Evolutionary conservation across 1,140 invertebrate genomes (phyloP), one percentile per base, ranked within the genome.

Genomic region (Drosophila carrolli): DNA sequence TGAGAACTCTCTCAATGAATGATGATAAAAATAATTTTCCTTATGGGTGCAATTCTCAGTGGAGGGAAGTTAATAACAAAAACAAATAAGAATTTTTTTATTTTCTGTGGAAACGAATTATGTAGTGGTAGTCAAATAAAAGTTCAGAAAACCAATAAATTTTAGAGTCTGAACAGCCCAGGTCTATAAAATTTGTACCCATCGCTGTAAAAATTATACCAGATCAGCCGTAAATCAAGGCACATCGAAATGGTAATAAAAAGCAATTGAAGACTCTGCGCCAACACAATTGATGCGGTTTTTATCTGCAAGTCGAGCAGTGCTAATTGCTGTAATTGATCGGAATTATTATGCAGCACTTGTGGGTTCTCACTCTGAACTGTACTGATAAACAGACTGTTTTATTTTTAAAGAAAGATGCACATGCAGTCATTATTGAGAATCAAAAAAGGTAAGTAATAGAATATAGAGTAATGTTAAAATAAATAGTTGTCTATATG

Each of bases 311-410:
- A 29, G 35, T 11, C 32, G 55, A 40, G 32, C 19, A 11, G 16
- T 41, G 11, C 37, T 73, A 38, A 54, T 72, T 72, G 67, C 37
- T 43, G 43, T 55, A 71, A 72, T 72, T 47, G 43, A 74, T 55
- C 35, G 6, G 19, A 55, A 55, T 37, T 47, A 23, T 43, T 60
- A 59, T 54, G 14, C 16, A 51, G 38, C 29, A 32, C 41, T 47
- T 41, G 5, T 19, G 37, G n/a, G 9, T 0, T 63, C n/a, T 16
- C 29, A 23, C 23, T 23, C 5, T 10, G n/a, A n/a, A 5, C 19
- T 14, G 14, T 7, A 32, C 6, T 32, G 29, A 32, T 32, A 32
- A 32, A 32, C 6, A 7, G 23, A 32, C 6, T 32, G 0, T 6
- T 4, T 32, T 32, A 8, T 2, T 32, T 1, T 7, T 7, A 32